A percentile compares a stretch with the other conserved stretches of the same genome.
phyloP scores from a whole-genome alignment of 1,140 invertebrate species.

The Dendroctonus valens region DNA sequence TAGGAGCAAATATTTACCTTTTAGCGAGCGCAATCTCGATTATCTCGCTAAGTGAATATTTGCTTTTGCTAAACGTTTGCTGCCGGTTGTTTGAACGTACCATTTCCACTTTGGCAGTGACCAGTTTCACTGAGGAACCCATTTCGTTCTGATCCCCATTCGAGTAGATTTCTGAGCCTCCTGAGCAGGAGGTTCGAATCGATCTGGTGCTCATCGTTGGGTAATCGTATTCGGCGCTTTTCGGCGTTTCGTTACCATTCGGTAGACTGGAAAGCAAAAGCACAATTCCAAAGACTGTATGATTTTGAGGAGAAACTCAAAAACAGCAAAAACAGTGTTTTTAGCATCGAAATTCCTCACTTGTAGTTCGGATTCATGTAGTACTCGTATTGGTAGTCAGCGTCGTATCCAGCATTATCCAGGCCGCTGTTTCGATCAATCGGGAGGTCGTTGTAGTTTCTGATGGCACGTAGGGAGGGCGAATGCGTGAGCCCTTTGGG shows the following conservation, averaged over 20 bases:
- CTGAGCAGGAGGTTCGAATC: constrained; percentile 19
- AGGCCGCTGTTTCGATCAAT: constrained; percentile 36
- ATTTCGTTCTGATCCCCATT: constrained; percentile 37
- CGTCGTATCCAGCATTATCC: constrained; percentile 41
- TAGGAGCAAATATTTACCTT: no score
- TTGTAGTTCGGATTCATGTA: constrained; percentile 23
- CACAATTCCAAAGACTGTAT: background rate
- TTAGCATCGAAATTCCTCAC: background rate
- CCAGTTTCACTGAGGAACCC: constrained; percentile 44
- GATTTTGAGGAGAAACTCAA: background rate
- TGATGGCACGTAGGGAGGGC: constrained; percentile 45
- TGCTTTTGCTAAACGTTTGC: background rate
- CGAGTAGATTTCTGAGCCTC: constrained; percentile 32
- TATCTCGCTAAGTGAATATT: no score
- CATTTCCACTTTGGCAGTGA: constrained; percentile 43
- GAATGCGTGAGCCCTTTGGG: constrained; percentile 39
- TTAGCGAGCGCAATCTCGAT: no score
- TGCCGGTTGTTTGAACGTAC: constrained; percentile 25
- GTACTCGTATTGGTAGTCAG: constrained; percentile 36
- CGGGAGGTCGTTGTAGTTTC: constrained; percentile 45
- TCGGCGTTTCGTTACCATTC: background rate
- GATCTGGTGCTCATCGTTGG: constrained; percentile 28
- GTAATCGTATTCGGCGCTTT: constrained; percentile 31
- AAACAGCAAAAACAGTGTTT: background rate
- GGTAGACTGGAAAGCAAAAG: constrained; percentile 1